Base-by-base conservation (phyloP, 2,113 vertebrate genomes). In the Anolis carolinensis region DNA sequence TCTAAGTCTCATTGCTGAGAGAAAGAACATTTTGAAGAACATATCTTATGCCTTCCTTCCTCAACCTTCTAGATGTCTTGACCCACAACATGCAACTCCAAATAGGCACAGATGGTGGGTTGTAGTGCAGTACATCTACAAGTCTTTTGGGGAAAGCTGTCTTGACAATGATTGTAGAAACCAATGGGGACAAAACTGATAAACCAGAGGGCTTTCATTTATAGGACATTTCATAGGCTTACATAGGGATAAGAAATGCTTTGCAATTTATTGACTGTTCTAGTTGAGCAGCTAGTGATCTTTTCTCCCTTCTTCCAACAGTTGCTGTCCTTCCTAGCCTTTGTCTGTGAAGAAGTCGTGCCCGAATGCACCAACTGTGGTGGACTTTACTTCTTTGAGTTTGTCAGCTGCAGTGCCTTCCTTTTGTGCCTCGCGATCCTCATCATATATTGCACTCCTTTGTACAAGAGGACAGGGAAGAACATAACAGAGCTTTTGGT, bases 341-440 rank as follows among this genome's bases (percentile, higher is more conserved):
- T 99, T 77, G 4, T 98, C 93, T 95, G 96, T 95, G 98, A 99
- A 94, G 98, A 99, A 91, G 36, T 97, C 0, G 97, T 99, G 21
- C 76, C 50, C 0, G 90, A 88, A 10, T 98, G 98, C 32, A 36
- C 21, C 0, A 13, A 0, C 20, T 99, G 98, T 74, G 2, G 32
- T 0, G 93, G 97, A 0, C 97, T 99, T 81, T 99, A 99, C 94
- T 96, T 98, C 86, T 99, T 99, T 39, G 98, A 99, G 89, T 98
- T 99, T 44, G 87, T 95, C 67, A 99, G 98, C 95, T 98, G 97
- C 94, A 97, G 95, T 1, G 97, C 98, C 86, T 97, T 97, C 87
- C 96, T 99, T 83, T 95, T 99, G 93, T 97, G 96, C 18, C 79
- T 96, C 10, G 93, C 98, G 7, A 94, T 98, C 16, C 88, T 99